Percentiles rank a stretch among this genome's conserved stretches.
phyloP scores from a whole-genome alignment of 2,888 invertebrate species.

The Dermolepida albohirtum region DNA sequence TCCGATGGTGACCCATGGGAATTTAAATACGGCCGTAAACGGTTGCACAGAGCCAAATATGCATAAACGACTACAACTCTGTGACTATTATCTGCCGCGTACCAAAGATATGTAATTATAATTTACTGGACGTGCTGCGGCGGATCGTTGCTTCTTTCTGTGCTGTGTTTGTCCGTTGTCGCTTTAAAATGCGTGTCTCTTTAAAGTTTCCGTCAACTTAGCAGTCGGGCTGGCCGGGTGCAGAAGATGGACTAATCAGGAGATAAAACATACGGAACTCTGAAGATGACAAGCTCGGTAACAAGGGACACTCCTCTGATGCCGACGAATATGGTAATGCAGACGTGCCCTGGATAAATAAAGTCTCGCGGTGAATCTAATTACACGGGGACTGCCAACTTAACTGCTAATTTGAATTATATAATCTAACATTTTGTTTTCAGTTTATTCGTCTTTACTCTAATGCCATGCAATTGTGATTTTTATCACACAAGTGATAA shows the following conservation, averaged over 20 bases:
- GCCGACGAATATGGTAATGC: constrained; percentile 42
- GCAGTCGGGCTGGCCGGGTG: constrained; percentile 27
- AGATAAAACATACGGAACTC: constrained; percentile 41
- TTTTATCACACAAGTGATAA: too few relatives aligned
- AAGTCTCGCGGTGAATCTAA: constrained; percentile 38
- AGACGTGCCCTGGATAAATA: constrained; percentile 41
- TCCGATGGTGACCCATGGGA: not conserved
- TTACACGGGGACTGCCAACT: constrained; percentile 16
- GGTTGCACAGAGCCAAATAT: constrained; percentile 22
- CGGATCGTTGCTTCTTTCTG: constrained; percentile 19
- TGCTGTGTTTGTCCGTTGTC: not conserved
- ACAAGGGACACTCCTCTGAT: constrained; percentile 43
- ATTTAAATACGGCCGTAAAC: constrained; percentile 25
- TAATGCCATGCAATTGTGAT: too few relatives aligned
- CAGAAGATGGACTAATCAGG: constrained; percentile 42
- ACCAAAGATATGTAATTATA: constrained; percentile 39
- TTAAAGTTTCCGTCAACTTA: constrained; percentile 42
- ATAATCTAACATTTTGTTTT: constrained; percentile 7
- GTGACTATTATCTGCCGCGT: constrained; percentile 26
- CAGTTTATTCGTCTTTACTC: too few relatives aligned
- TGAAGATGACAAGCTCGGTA: constrained; percentile 43
- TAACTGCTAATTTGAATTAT: constrained; percentile 27
- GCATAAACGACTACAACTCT: constrained; percentile 27
- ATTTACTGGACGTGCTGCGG: constrained; percentile 32
- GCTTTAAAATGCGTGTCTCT: constrained; percentile 34